phyloP scores from a whole-genome alignment of 2,797 vertebrate species.

The Semotilus atromaculatus region DNA sequence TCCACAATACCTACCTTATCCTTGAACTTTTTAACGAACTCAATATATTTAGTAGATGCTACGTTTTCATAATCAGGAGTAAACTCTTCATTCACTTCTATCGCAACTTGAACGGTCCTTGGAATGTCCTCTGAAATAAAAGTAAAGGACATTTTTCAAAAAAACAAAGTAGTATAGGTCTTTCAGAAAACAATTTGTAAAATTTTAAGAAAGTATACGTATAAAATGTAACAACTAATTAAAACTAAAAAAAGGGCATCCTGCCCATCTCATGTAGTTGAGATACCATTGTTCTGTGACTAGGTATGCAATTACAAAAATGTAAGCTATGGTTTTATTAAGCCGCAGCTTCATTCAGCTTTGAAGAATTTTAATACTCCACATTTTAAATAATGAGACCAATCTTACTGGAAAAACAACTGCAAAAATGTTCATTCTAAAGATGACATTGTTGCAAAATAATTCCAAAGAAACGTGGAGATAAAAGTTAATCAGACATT shows the following conservation, averaged over 20 bases:
- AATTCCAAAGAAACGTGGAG: not conserved
- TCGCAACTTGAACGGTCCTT: not conserved
- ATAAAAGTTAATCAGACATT: not conserved
- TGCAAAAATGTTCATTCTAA: not conserved
- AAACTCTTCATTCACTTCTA: conserved; percentile 37
- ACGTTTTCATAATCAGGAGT: rapidly evolving
- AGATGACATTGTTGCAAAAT: not conserved
- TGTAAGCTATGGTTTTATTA: not conserved
- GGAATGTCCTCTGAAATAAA: conserved; percentile 50
- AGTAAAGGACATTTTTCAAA: not conserved
- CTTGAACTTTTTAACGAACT: conserved; percentile 22
- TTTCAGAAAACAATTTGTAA: not conserved
- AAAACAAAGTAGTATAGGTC: not conserved
- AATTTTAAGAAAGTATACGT: not conserved
- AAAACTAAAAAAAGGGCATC: not conserved
- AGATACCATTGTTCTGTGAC: not conserved
- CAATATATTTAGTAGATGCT: rapidly evolving
- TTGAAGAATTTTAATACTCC: not conserved
- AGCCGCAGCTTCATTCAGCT: not conserved
- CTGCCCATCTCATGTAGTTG: not conserved
- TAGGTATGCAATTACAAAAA: not conserved
- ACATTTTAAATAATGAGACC: not conserved
- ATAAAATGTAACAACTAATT: not conserved
- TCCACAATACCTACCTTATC: conserved; percentile 9
- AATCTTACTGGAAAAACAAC: not conserved